Conservation (phyloP, 1,140 invertebrate species). For the Hestina assimilis region DNA sequence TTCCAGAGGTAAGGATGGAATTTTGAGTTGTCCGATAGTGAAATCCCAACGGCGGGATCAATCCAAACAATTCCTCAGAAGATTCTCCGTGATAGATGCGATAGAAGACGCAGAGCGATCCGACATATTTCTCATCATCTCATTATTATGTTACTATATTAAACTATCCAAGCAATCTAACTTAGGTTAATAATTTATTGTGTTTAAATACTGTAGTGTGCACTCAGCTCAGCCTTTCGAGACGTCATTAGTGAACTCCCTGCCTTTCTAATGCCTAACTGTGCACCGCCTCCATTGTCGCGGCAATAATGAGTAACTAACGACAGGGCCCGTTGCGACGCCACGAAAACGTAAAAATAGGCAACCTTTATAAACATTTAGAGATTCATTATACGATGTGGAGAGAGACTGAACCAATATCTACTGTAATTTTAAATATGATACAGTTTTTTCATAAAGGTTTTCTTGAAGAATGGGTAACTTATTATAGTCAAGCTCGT, state of each 20-base stretch:
- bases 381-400: conserved; percentile 38
- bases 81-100: too few relatives aligned
- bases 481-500: too few relatives aligned
- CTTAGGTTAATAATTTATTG: not conserved
- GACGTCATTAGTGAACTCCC: conserved; percentile 65
- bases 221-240: not conserved
- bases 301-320: conserved; percentile 68
- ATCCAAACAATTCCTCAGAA: too few relatives aligned
- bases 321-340: conserved; percentile 43
- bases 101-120: too few relatives aligned
- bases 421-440: too few relatives aligned
- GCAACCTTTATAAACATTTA: conserved; percentile 44
- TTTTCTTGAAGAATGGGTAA: too few relatives aligned
- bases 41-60: too few relatives aligned
- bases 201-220: not conserved
- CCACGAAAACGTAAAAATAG: conserved; percentile 44
- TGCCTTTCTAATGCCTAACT: conserved; percentile 75
- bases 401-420: conserved; percentile 9
- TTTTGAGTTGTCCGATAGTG: too few relatives aligned
- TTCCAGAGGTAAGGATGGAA: too few relatives aligned
- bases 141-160: not conserved
- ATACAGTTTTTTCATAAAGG: too few relatives aligned
- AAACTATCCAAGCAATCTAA: not conserved
- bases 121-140: not conserved
- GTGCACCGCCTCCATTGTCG: conserved; percentile 57